Conservation (phyloP, 64 coral and sea anemone genomes). For the Astreopora myriophthalma region DNA sequence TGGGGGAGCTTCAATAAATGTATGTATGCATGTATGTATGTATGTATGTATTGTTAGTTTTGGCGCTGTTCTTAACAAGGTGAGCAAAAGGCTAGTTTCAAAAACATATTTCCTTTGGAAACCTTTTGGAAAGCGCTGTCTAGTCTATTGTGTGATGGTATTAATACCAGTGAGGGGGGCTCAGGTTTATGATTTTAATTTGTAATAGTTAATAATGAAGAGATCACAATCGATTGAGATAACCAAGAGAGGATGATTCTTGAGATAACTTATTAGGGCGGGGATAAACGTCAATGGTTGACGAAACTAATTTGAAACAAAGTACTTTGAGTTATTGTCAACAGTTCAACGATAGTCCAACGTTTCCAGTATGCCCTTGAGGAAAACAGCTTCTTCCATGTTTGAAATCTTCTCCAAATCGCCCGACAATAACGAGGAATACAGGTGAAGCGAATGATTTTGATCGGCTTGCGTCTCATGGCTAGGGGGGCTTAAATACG, state of each 20-base stretch:
- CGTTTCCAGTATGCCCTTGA: not conserved
- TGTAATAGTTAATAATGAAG: not conserved
- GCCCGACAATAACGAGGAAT: not conserved
- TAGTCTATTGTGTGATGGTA: no score
- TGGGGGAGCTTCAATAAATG: no score
- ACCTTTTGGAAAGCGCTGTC: no score
- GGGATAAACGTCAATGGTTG: not conserved
- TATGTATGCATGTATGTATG: no score
- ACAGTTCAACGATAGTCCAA: not conserved
- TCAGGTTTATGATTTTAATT: not conserved
- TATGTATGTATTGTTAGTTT: no score
- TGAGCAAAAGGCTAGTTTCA: no score
- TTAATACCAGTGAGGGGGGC: not conserved
- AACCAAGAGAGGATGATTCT: no score
- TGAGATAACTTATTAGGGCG: constrained; percentile 7
- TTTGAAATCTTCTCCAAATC: not conserved
- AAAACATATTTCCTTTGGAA: no score
- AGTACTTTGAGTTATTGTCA: not conserved
- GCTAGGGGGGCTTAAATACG: not conserved
- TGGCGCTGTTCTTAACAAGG: no score
- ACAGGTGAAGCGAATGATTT: not conserved
- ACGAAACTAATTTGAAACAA: not conserved
- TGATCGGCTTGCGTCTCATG: not conserved
- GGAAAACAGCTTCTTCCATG: not conserved
- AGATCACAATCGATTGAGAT: no score